Base-by-base conservation (phyloP, 2,888 invertebrate species). In the Conops quadrifasciatus region DNA sequence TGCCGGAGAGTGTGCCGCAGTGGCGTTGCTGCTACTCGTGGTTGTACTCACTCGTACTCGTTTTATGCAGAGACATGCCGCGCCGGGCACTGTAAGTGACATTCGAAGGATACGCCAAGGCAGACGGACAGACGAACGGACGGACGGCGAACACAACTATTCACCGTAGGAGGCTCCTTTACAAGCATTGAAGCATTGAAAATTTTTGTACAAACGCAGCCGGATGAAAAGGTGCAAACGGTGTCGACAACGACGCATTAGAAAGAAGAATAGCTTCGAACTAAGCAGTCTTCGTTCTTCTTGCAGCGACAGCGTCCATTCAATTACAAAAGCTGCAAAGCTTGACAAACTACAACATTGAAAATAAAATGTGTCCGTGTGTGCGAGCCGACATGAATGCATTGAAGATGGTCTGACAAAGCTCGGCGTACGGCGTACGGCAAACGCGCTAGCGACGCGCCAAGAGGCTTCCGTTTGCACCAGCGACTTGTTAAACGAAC, bases 401-500 rank as follows among this genome's bases (percentile, higher is more conserved):
- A 36, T 9, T 9, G 5, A 36, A 36, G 36, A 36, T 9, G 36
- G 9, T 7, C 36, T 9, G 36, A 9, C 36, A 36, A 36, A 36
- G 36, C 4, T 9, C 36, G 9, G 9, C 4, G 5, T 4, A 36
- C 9, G 36, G 36, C 36, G 9, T 36, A 56, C 56, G 13, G 56
- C 47, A 56, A 65, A 67, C 67, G 67, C 60, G 67, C 59, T 51
- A 53, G 68, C 53, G 59, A 16, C 19, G 64, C 58, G 28, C 36
- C n/a, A 71, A 70, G 70, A 70, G 47, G 65, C 66, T 60, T 28
- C 56, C 36, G 4, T 36, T 36, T 51, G 65, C 68, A 59, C 67
- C 72, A 69, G 74, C 76, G 76, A 75, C 74, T 74, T 75, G 75
- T 77, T 76, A 72, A 77, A 76, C 77, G 77, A 77, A 76, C 76